These are phyloP conservation scores for Poeciliopsis paucimaculata DNA, from an alignment of 2,797 vertebrate species.

Conservation along the genomic window DNA sequence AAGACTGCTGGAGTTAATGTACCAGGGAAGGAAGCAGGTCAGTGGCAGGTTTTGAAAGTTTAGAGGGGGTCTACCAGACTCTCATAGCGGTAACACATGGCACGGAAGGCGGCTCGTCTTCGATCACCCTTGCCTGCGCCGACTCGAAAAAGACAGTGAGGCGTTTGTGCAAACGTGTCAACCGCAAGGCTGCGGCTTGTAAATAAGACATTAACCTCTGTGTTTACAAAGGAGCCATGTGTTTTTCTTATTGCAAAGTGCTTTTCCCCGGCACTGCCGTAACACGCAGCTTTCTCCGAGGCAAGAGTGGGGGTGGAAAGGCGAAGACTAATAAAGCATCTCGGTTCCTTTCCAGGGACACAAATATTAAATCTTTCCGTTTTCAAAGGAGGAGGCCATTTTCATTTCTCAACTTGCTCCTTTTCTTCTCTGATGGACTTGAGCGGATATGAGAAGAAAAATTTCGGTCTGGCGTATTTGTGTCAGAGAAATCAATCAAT, in stretches of 20 bases:
- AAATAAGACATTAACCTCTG: constrained; percentile 71
- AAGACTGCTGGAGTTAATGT: constrained; percentile 62
- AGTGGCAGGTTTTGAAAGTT: constrained; percentile 51
- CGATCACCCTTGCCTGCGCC: constrained; percentile 30
- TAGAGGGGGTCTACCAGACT: constrained; percentile 20
- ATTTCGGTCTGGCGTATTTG: constrained; percentile 56
- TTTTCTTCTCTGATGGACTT: constrained; percentile 37
- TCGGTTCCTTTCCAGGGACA: constrained; percentile 71
- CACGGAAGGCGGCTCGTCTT: constrained; percentile 22
- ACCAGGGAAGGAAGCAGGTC: constrained; percentile 43
- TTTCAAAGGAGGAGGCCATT: constrained; percentile 48
- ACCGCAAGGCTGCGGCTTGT: constrained; percentile 49
- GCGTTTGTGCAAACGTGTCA: constrained; percentile 48
- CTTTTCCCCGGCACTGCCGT: constrained; percentile 41
- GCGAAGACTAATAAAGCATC: constrained; percentile 71
- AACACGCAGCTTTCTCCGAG: constrained; percentile 27
- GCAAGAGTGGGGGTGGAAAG: constrained; percentile 41
- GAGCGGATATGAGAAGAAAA: constrained; percentile 45
- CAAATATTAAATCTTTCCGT: constrained; percentile 74
- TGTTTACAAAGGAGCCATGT: constrained; percentile 62
- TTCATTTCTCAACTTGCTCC: constrained; percentile 47
- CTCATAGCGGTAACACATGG: constrained; percentile 22
- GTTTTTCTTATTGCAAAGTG: constrained; percentile 60
- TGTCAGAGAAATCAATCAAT: constrained; percentile 74
- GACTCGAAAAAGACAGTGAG: constrained; percentile 33